These are phyloP conservation scores for Xanthia togata DNA, from an alignment of 2,888 invertebrate species.

Conservation along the genomic window DNA sequence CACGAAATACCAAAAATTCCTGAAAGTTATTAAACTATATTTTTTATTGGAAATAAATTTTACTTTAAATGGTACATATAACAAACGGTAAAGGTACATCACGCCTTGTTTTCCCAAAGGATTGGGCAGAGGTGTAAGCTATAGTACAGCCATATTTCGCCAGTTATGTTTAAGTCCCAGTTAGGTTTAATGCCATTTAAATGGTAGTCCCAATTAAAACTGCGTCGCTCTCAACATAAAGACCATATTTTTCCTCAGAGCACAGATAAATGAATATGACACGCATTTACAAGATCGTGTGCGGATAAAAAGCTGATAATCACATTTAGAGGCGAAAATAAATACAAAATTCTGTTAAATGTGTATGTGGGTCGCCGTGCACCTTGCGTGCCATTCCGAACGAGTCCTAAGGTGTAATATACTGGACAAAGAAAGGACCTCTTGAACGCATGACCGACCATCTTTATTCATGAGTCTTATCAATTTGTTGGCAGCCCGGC, in stretches of 20 bases:
- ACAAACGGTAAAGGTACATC: too few relatives aligned
- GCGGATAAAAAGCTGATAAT: conserved; percentile 44
- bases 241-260: not conserved
- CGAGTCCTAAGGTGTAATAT: conserved; percentile 35
- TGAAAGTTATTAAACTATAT: not conserved
- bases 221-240: not conserved
- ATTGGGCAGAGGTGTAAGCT: too few relatives aligned
- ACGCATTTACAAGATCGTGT: conserved; percentile 40
- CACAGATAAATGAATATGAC: conserved; percentile 30
- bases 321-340: conserved; percentile 36
- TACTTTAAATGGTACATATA: not conserved
- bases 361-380: conserved; percentile 46
- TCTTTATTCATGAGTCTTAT: conserved; percentile 86
- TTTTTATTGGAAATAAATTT: not conserved
- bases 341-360: conserved; percentile 27
- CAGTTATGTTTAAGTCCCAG: too few relatives aligned
- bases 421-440: conserved; percentile 76
- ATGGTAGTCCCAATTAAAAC: conserved; percentile 13
- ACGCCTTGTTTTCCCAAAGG: too few relatives aligned
- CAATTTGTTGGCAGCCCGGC: conserved; percentile 78
- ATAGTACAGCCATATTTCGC: too few relatives aligned
- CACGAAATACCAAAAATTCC: not conserved
- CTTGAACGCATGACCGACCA: conserved; percentile 63
- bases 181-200: not conserved
- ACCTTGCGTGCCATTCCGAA: conserved; percentile 60